Evolutionary conservation across 2,888 invertebrate genomes (phyloP).

Genomic region (Synergus japonicus): DNA sequence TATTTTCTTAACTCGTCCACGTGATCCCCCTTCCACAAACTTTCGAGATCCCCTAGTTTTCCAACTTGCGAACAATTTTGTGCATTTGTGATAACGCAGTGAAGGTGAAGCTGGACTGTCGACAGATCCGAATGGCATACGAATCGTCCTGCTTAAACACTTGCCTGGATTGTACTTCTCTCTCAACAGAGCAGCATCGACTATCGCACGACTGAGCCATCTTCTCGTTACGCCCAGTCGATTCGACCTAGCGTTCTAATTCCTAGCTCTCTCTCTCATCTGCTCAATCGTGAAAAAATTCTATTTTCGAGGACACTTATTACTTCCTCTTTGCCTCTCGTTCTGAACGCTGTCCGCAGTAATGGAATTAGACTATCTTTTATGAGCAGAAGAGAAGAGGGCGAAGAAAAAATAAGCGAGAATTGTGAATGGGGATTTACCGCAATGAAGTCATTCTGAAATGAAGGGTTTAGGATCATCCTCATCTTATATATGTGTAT

Average conservation of each 20-base stretch:
- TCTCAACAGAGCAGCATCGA: not conserved
- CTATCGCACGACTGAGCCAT: constrained; percentile 6
- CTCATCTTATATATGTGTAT: not conserved
- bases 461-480: constrained; percentile 7
- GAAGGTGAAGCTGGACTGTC: constrained; percentile 1
- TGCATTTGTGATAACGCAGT: not conserved
- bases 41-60: not conserved
- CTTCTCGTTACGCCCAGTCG: constrained; percentile 9
- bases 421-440: constrained; percentile 3
- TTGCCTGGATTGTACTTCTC: constrained; percentile 19
- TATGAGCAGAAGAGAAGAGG: not conserved
- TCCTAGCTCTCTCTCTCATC: constrained; percentile 5
- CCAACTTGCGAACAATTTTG: not conserved
- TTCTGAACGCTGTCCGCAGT: not conserved
- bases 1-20: too few species aligned
- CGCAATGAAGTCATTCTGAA: not conserved
- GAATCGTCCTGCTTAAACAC: constrained; percentile 17
- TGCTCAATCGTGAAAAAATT: not conserved
- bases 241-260: constrained; percentile 27
- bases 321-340: not conserved
- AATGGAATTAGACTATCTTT: constrained; percentile 32
- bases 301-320: constrained; percentile 21
- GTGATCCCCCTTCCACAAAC: not conserved
- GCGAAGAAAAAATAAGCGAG: not conserved
- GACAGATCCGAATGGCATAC: constrained; percentile 9